Percentiles rank a stretch among this genome's conserved stretches.
phyloP scores from a whole-genome alignment of 2,113 vertebrate species.

The Dunckerocampus dactyliophorus region DNA sequence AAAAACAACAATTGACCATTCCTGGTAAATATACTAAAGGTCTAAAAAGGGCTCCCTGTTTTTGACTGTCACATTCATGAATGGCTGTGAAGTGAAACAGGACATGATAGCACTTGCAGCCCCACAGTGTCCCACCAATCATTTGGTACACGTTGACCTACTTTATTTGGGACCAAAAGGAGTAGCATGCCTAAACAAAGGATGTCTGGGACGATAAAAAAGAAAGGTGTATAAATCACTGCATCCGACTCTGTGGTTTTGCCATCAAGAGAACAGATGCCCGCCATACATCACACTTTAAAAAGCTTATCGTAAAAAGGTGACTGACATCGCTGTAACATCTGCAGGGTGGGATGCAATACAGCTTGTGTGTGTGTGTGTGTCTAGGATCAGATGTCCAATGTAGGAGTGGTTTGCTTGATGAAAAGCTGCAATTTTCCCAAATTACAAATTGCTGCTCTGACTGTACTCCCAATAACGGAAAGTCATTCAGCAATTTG shows the following conservation, averaged over 20 bases:
- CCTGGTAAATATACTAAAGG: too few species aligned
- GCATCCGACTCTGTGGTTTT: slow-evolving; percentile 6
- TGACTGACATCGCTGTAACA: slow-evolving; percentile 24
- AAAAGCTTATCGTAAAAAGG: neutral
- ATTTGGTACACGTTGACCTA: slow-evolving; percentile 23
- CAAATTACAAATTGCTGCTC: slow-evolving; percentile 33
- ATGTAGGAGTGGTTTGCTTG: slow-evolving; percentile 24
- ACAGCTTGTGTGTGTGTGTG: neutral
- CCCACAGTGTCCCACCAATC: slow-evolving; percentile 4
- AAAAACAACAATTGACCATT: too few species aligned
- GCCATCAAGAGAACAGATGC: slow-evolving; percentile 17
- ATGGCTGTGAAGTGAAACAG: neutral
- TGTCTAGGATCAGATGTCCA: slow-evolving; percentile 28
- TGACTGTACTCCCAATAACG: slow-evolving; percentile 16
- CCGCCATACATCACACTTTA: slow-evolving; percentile 13
- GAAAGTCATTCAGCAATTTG: slow-evolving; percentile 33
- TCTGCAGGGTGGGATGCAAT: slow-evolving; percentile 12
- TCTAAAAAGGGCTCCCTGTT: too few species aligned
- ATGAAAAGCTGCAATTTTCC: slow-evolving; percentile 45
- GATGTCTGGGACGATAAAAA: slow-evolving; percentile 18
- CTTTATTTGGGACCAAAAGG: slow-evolving; percentile 24
- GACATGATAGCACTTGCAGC: neutral
- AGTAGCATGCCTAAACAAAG: slow-evolving; percentile 13
- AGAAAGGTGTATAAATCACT: neutral
- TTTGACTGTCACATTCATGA: too few species aligned